phyloP scores from a whole-genome alignment of 1,140 invertebrate species.

The Cylas formicarius region DNA sequence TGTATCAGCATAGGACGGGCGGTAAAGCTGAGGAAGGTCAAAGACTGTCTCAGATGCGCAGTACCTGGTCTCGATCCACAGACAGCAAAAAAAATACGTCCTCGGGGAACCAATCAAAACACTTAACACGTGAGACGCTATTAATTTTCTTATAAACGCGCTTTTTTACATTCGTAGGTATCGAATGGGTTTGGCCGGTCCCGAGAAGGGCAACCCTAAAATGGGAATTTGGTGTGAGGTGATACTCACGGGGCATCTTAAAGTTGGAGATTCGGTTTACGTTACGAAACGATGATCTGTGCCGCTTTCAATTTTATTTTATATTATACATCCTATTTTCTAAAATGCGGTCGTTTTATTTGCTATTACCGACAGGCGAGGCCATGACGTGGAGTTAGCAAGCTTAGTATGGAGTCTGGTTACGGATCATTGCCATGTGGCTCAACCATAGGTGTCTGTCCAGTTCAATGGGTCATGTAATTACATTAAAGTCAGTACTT shows the following conservation, averaged over 20 bases:
- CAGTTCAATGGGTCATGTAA: too few species aligned
- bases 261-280: constrained; percentile 29
- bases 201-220: constrained; percentile 21
- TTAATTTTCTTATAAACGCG: constrained; percentile 4
- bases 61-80: constrained; percentile 51
- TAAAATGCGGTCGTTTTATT: too few species aligned
- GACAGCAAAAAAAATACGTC: constrained; percentile 39
- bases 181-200: constrained; percentile 27
- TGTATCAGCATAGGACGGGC: constrained; percentile 59
- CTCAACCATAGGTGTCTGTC: too few species aligned
- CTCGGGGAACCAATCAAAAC: constrained; percentile 48
- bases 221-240: constrained; percentile 33
- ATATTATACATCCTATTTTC: too few species aligned
- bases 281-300: too few species aligned
- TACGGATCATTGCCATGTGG: too few species aligned
- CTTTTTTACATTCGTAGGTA: constrained; percentile 1
- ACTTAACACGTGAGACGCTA: constrained; percentile 40
- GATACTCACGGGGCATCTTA: constrained; percentile 25
- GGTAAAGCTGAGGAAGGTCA: constrained; percentile 55
- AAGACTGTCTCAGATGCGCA: constrained; percentile 57
- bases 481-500: too few species aligned
- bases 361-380: too few species aligned
- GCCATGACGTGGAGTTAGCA: too few species aligned
- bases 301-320: too few species aligned
- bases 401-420: too few species aligned